Base-by-base conservation (phyloP, 1,140 invertebrate species). In the Phymorhynchus buccinoides region DNA sequence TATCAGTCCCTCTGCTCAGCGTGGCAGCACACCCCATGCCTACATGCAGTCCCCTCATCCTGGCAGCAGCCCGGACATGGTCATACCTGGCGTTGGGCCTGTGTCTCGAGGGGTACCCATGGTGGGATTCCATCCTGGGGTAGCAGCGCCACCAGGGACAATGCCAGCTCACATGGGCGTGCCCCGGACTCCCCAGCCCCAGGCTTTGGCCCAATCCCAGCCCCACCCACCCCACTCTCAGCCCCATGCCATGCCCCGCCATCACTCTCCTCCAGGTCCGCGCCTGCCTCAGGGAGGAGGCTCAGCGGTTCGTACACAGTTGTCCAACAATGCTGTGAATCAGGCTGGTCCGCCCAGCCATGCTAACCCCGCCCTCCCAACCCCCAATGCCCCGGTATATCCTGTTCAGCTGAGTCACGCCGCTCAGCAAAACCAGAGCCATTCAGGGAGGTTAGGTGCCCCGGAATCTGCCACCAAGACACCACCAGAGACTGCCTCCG, bases 61-160 rank as follows among this genome's bases (percentile, higher is more conserved):
- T 39, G 27, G 42, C 41, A 39, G 42, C 32, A 22, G 52, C 3
- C 27, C 1, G 7, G 41, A 66, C 6, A 35, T 83, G 81, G 16
- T 83, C 32, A 39, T 56, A 14, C 68, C 82, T 9, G 86, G 48
- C 1, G 16, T 32, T 35, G 82, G 79, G 39, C 48, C 75, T 22
- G n/a, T 84, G 71, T 62, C 66, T 18, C 71, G 81, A 84, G 86
- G 83, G 27, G 42, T 68, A 32, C 68, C 75, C 3, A 79, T 79
- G 48, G 73, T 87, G 3, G 81, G 86, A 30, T 87, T 78, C 37
- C 83, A 83, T 16, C 80, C 82, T 75, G 56, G 56, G 22, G 22
- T 22, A 27, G 4, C n/a, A 62, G 4, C n/a, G n/a, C 79, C 83
- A 27, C 62, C 81, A 14, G 66, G 81, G 1, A 32, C 22, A 4